Conservation (phyloP, 2,113 vertebrate genomes). For the Theristicus caerulescens region DNA sequence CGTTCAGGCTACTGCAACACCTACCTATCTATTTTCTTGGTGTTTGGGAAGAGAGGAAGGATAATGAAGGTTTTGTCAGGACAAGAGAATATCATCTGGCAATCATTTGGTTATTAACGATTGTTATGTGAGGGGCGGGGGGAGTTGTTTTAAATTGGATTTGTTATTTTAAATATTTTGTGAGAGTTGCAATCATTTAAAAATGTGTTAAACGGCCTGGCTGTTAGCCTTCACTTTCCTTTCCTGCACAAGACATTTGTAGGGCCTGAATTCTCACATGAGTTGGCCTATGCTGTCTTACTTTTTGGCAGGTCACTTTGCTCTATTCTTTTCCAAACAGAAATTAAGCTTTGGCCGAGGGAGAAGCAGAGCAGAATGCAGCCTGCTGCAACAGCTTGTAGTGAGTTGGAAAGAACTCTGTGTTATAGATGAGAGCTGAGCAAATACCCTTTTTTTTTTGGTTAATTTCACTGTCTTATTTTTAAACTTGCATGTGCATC, state of each 20-base stretch:
- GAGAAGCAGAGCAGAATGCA: constrained; percentile 56
- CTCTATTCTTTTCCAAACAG: constrained; percentile 54
- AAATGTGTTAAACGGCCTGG: not conserved
- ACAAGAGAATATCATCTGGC: not conserved
- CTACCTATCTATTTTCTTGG: not conserved
- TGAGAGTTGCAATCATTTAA: not conserved
- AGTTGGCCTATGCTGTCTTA: constrained; percentile 19
- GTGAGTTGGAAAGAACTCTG: constrained; percentile 62
- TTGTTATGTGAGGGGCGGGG: not conserved
- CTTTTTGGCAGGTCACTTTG: constrained; percentile 54
- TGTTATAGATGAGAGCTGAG: constrained; percentile 52
- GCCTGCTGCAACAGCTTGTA: constrained; percentile 63
- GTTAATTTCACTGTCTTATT: constrained; percentile 58
- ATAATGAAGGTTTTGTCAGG: not conserved
- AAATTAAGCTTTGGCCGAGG: constrained; percentile 55
- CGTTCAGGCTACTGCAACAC: not conserved
- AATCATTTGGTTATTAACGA: not conserved
- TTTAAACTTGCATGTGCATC: constrained; percentile 55
- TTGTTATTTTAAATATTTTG: constrained; percentile 39
- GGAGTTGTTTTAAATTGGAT: not conserved
- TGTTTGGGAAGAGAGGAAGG: not conserved
- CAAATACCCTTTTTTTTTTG: constrained; percentile 25
- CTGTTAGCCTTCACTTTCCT: not conserved
- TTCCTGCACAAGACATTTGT: not conserved
- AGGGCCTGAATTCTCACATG: constrained; percentile 7